These are phyloP conservation scores for Agrilus mali DNA, from an alignment of 2,888 invertebrate species.

Conservation along the genomic window DNA sequence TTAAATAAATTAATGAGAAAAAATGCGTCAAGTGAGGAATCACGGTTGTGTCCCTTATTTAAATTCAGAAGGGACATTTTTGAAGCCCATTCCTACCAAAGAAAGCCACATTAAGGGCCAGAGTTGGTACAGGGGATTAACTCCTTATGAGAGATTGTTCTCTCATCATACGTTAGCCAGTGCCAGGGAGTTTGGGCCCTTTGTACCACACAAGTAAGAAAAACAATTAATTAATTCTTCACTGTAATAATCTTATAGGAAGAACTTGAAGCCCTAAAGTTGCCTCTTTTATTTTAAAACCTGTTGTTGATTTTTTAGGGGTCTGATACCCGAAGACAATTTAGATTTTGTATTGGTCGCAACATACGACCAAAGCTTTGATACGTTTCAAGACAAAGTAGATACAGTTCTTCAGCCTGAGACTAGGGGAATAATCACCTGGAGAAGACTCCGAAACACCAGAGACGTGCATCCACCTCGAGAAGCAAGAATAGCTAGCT, in stretches of 20 bases:
- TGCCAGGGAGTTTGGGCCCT: constrained; percentile 36
- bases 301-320: constrained; percentile 16
- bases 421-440: constrained; percentile 48
- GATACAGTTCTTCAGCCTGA: constrained; percentile 57
- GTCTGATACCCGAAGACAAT: constrained; percentile 47
- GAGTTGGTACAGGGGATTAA: constrained; percentile 30
- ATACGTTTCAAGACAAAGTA: constrained; percentile 48
- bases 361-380: constrained; percentile 53
- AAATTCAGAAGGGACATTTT: constrained; percentile 34
- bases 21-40: constrained; percentile 19
- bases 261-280: too few species aligned
- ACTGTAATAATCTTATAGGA: too few species aligned
- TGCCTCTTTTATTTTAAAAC: background rate
- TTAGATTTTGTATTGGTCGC: constrained; percentile 55
- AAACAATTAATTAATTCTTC: too few species aligned
- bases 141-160: constrained; percentile 35
- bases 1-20: background rate
- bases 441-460: constrained; percentile 56
- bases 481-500: constrained; percentile 17
- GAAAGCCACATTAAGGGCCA: constrained; percentile 14
- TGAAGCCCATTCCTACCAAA: constrained; percentile 27
- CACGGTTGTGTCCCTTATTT: constrained; percentile 32
- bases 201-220: constrained; percentile 24
- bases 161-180: constrained; percentile 43
- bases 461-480: constrained; percentile 33